A percentile compares a stretch with the other conserved stretches of the same genome.
These are phyloP conservation scores for Arctocebus calabarensis DNA, from an alignment of 2,797 vertebrate species.

Conservation along the genomic window DNA sequence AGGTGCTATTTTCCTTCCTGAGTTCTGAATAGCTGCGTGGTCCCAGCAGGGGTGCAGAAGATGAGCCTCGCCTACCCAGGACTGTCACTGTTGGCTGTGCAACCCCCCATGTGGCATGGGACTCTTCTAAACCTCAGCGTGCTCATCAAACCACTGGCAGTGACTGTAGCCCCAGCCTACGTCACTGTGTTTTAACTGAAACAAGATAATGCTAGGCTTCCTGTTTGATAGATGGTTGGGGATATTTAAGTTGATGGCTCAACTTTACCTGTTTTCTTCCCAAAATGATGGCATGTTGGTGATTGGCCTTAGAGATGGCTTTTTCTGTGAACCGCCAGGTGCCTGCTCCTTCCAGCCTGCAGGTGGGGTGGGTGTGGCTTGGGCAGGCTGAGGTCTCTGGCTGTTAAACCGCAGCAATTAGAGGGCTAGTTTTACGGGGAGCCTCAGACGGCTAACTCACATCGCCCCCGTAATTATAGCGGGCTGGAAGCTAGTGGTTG, in stretches of 20 bases:
- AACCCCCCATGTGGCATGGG: accelerated
- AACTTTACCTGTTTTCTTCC: background rate
- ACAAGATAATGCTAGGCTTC: background rate
- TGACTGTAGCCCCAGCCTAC: background rate
- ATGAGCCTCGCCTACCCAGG: background rate
- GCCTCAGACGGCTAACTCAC: background rate
- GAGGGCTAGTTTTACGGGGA: constrained; percentile 11
- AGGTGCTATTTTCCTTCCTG: accelerated
- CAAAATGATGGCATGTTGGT: accelerated
- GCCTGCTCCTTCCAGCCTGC: accelerated
- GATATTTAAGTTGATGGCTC: background rate
- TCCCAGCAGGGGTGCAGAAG: accelerated
- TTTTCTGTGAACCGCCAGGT: background rate
- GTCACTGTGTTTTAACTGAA: background rate
- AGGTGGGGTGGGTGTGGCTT: background rate
- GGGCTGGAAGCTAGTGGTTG: background rate
- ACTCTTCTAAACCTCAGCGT: background rate
- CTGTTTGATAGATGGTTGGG: background rate
- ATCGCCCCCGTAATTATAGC: background rate
- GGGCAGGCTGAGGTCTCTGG: background rate
- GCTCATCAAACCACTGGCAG: background rate
- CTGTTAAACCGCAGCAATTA: constrained; percentile 11
- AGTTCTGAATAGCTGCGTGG: background rate
- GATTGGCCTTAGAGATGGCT: background rate
- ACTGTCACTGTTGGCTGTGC: accelerated